Conservation (phyloP, 1,140 invertebrate genomes). For the Drosophila tristis region DNA sequence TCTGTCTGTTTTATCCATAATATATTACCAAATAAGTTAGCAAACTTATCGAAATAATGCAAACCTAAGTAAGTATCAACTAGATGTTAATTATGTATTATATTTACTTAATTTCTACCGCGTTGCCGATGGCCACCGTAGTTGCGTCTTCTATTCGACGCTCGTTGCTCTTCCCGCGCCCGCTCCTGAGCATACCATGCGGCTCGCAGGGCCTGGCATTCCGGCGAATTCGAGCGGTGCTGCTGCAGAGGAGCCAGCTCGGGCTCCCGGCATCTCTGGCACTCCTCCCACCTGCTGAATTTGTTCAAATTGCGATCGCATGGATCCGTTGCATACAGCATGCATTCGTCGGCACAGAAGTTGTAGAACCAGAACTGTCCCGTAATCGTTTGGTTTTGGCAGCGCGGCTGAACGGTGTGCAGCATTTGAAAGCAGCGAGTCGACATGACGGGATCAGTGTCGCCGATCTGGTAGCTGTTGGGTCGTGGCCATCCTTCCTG, state of each 20-base stretch:
- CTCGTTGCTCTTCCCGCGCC: slow-evolving; percentile 24
- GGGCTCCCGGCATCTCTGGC: slow-evolving; percentile 51
- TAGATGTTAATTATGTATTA: slow-evolving; percentile 9
- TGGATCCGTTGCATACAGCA: slow-evolving; percentile 64
- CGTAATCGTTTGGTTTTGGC: slow-evolving; percentile 47
- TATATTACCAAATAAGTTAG: too few relatives aligned
- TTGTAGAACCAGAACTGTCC: slow-evolving; percentile 80
- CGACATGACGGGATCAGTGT: slow-evolving; percentile 26
- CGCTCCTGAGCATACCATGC: slow-evolving; percentile 29
- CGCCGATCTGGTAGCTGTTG: slow-evolving; percentile 3
- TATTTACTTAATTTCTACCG: slow-evolving; percentile 11
- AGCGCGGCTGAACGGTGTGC: slow-evolving; percentile 34
- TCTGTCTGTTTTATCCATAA: too few relatives aligned
- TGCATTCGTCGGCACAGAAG: slow-evolving; percentile 69
- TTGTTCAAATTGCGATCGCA: slow-evolving; percentile 76
- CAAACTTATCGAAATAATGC: too few relatives aligned
- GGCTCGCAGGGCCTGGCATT: slow-evolving; percentile 41
- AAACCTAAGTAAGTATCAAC: not conserved
- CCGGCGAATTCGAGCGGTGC: slow-evolving; percentile 18
- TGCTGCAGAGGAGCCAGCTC: slow-evolving; percentile 37
- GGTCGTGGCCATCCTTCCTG: slow-evolving; percentile 9
- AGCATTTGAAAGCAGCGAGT: slow-evolving; percentile 61
- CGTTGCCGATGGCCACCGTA: slow-evolving; percentile 16
- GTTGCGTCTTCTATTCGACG: slow-evolving; percentile 18
- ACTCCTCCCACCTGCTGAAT: slow-evolving; percentile 62